Conservation (phyloP, 2,113 vertebrate genomes). For the Poecile atricapillus region DNA sequence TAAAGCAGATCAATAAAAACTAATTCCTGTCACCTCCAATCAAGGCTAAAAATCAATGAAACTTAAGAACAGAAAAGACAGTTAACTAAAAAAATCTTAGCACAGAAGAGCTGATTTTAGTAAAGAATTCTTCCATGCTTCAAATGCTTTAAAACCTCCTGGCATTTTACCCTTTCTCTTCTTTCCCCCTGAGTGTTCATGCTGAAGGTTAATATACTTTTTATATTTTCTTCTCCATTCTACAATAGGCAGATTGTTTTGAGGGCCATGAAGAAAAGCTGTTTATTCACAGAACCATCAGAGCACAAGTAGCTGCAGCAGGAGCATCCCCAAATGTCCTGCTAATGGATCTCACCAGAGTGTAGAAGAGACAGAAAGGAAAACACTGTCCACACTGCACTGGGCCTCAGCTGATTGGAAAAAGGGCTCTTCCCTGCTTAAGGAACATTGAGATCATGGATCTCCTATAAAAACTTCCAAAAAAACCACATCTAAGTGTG, state of each 20-base stretch:
- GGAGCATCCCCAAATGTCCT: not conserved
- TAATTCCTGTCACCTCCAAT: conserved; percentile 51
- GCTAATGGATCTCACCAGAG: not conserved
- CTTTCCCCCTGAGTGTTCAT: not conserved
- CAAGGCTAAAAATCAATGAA: conserved; percentile 31
- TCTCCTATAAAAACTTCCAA: not conserved
- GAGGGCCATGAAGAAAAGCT: not conserved
- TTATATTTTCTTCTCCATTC: not conserved
- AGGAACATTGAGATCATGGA: not conserved
- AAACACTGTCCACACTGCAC: not conserved
- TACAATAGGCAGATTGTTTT: not conserved
- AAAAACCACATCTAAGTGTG: not conserved
- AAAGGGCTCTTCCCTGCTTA: not conserved
- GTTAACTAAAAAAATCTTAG: not conserved
- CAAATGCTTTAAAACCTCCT: not conserved
- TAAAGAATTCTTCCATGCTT: not conserved
- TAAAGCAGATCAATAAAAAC: conserved; percentile 56
- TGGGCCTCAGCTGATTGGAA: not conserved
- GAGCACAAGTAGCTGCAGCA: not conserved
- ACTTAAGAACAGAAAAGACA: conserved; percentile 21
- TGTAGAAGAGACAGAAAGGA: not conserved
- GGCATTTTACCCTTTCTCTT: not conserved
- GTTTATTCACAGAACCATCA: not conserved
- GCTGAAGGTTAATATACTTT: not conserved
- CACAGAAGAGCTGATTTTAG: not conserved